Evolutionary conservation across 2,797 vertebrate species (phyloP).

Genomic region (Hyperoplus lanceolatus): DNA sequence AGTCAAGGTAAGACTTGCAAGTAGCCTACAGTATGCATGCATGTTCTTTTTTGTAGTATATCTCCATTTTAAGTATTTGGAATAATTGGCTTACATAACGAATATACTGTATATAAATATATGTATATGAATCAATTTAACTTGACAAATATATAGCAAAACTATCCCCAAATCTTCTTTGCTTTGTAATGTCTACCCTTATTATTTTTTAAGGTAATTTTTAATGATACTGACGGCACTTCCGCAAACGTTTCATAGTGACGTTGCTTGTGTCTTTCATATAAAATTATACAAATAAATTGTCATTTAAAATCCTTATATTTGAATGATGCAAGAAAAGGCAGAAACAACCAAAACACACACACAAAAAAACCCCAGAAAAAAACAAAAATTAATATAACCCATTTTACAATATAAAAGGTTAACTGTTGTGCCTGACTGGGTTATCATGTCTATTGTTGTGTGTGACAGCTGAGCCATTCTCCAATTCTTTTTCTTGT

Average conservation of each 20-base stretch:
- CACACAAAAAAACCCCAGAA: not conserved
- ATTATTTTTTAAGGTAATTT: not conserved
- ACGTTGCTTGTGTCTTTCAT: not conserved
- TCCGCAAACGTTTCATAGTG: not conserved
- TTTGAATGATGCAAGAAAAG: slow-evolving; percentile 5
- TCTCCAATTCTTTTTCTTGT: slow-evolving; percentile 21
- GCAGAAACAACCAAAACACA: not conserved
- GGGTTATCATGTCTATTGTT: slow-evolving; percentile 7
- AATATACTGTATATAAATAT: not conserved
- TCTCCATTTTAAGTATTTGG: not conserved
- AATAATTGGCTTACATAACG: not conserved
- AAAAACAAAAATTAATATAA: not conserved
- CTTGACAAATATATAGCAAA: not conserved
- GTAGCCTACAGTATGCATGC: slow-evolving; percentile 2
- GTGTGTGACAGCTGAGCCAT: not conserved
- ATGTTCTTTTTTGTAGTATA: not conserved
- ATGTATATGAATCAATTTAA: not conserved
- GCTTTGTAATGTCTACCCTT: not conserved
- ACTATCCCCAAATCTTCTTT: not conserved
- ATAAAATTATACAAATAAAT: slow-evolving; percentile 2
- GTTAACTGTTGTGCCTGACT: not conserved
- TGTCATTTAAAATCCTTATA: not conserved
- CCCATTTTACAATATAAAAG: not conserved
- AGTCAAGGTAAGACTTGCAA: slow-evolving; percentile 89
- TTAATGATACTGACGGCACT: too few relatives aligned